Evolutionary conservation across 1,140 invertebrate genomes (phyloP), one percentile per base, ranked within the genome.

Genomic region (Caenorhabditis brenneri): DNA sequence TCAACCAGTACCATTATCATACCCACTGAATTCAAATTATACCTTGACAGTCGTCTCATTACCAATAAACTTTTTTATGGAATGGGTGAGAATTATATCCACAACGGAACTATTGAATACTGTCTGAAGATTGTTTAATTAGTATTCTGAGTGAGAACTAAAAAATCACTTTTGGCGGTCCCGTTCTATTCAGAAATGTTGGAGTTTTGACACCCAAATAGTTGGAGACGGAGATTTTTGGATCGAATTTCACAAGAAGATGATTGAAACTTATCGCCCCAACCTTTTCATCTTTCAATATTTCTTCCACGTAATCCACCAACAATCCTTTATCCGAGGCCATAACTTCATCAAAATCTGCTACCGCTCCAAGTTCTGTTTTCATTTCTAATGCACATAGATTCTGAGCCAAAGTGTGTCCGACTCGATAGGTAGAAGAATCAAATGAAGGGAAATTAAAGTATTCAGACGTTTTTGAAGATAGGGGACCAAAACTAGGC

Each of bases 331-430:
- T 74, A 7, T 9, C 3, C 0, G 65, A n/a, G 9, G 46, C 65
- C 65, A 74, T 74, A 15, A 74, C n/a, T 74, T 74, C 65, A 46
- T 74, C 65, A 9, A 74, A 74, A 42, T 74, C 65, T 4, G 65
- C 65, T 10, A 74, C n/a, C 10, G 65, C 10, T 74, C 65, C 65
- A 24, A 74, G 22, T 9, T 29, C 7, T 10, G 65, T 74, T 74
- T 74, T 74, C 5, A 74, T 74, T n/a, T 74, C 65, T 22, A 74
- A n/a, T 6, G 33, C n/a, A 42, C 65, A 74, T 1, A 74, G n/a
- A 42, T 74, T 74, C 65, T 42, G 42, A 22, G 65, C 65, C n/a
- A 74, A n/a, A 31, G n/a, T n/a, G n/a, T n/a, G n/a, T n/a, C n/a
- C n/a, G n/a, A n/a, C n/a, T n/a, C n/a, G n/a, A n/a, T n/a, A n/a